Conservation (phyloP, 2,888 invertebrate species). For the Cephus pygmeus region DNA sequence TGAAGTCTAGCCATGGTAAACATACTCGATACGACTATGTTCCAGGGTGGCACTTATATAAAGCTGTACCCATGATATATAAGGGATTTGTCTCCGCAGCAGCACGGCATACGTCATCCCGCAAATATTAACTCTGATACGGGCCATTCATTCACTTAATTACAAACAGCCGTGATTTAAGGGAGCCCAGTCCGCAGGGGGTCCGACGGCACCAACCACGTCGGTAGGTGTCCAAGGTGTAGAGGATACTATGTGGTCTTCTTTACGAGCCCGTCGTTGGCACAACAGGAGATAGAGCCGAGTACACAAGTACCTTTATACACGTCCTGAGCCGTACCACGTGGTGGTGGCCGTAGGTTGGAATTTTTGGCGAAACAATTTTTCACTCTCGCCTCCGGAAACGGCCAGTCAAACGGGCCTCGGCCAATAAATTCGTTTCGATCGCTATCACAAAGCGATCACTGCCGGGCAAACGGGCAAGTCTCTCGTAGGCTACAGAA, state of each 20-base stretch:
- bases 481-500: constrained; percentile 16
- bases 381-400: constrained; percentile 10
- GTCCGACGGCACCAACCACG: constrained; percentile 34
- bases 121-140: constrained; percentile 67
- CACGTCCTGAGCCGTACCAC: background rate
- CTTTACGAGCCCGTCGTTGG: constrained; percentile 60
- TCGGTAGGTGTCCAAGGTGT: constrained; percentile 54
- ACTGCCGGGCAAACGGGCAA: background rate
- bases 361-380: constrained; percentile 3
- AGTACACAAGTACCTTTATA: constrained; percentile 22
- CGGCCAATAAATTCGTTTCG: constrained; percentile 1
- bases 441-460: constrained; percentile 6
- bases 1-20: background rate
- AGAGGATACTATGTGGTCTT: constrained; percentile 46
- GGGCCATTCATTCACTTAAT: constrained; percentile 67
- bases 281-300: constrained; percentile 47
- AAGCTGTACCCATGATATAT: constrained; percentile 62
- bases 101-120: constrained; percentile 63
- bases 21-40: background rate
- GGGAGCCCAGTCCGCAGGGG: constrained; percentile 59
- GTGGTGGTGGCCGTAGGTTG: background rate
- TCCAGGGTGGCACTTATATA: constrained; percentile 36
- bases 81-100: constrained; percentile 65
- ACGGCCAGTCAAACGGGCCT: background rate
- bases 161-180: constrained; percentile 67